Base-by-base conservation (phyloP, 2,888 invertebrate genomes). In the Alentia gelatinosa region DNA sequence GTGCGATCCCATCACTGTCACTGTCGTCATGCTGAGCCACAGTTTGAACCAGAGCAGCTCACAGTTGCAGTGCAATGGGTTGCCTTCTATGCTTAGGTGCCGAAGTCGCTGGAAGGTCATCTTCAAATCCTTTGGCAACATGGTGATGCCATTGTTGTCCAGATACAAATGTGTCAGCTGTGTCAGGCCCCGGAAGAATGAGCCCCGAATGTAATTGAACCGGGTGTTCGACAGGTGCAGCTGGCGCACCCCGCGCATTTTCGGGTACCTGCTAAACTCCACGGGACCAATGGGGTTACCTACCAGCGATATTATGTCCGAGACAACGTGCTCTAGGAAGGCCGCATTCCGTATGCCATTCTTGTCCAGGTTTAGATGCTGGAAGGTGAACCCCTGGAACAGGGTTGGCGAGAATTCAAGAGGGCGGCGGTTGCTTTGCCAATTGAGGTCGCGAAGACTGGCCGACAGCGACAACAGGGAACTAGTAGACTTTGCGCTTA, bases 211-310 rank as follows among this genome's bases (percentile, higher is more conserved):
- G 5, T 74, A 33, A 30, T 33, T 33, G 84, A 91, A 91, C 56
- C 56, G 47, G 19, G 92, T 92, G 83, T 40, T 39, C 15, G 79
- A 84, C 50, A 92, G 89, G 30, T 83, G 79, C 42, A 92, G 91
- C 30, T 63, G 47, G 23, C 90, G 91, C 12, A 92, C 91, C 9
- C 50, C 39, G 19, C 75, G 63, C 40, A 92, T 63, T 42, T 50
- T 89, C 19, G 92, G 90, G 42, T 89, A 91, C 42, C 37, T 91
- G 63, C 91, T 83, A 84, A 92, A 92, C 83, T 91, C 92, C 23
- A 92, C 83, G 33, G 91, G 90, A 15, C 92, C 92, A n/a, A 86
- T 89, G 7, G 92, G 91, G 79, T 92, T 92, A 30, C 91, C 92
- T 35, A 56, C 91, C 39, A 92, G 91, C n/a, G 90, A 86, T n/a